A percentile compares a stretch with the other conserved stretches of the same genome.
These are phyloP conservation scores for Phaethornis superciliosus DNA, from an alignment of 2,113 vertebrate species.

Conservation along the genomic window DNA sequence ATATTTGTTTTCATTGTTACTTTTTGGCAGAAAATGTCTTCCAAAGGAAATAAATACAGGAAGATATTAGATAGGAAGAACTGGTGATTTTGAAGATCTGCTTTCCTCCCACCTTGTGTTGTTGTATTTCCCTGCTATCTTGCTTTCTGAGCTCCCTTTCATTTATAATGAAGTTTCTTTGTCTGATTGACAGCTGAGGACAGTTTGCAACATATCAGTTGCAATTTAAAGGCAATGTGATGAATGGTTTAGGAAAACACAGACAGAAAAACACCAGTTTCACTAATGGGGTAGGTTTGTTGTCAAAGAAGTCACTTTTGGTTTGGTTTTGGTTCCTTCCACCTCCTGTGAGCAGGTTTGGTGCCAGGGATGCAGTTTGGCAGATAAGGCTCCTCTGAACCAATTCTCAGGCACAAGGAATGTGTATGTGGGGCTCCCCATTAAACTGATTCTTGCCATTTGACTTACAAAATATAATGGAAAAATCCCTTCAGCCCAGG, in stretches of 20 bases:
- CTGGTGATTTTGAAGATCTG: not conserved
- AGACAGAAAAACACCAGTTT: not conserved
- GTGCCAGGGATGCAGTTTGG: fast-evolving
- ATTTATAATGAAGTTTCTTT: not conserved
- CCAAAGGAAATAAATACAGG: not conserved
- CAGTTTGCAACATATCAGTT: not conserved
- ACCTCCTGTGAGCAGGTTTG: not conserved
- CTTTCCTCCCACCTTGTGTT: not conserved
- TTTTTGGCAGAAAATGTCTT: not conserved
- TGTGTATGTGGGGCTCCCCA: not conserved
- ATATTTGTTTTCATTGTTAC: not conserved
- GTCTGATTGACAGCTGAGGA: not conserved
- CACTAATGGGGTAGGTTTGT: not conserved
- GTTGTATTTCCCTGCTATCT: not conserved
- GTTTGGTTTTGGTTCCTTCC: not conserved
- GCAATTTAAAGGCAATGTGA: not conserved
- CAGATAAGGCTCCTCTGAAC: fast-evolving
- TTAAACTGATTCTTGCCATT: not conserved
- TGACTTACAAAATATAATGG: not conserved
- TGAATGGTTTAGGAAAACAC: not conserved
- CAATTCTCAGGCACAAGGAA: fast-evolving
- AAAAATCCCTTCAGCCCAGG: not conserved
- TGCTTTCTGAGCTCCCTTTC: not conserved
- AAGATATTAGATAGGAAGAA: not conserved
- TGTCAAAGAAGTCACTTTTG: not conserved